Percentiles rank a stretch among this genome's conserved stretches.
phyloP scores from a whole-genome alignment of 2,797 vertebrate genomes.

The Phrynocephalus forsythii region DNA sequence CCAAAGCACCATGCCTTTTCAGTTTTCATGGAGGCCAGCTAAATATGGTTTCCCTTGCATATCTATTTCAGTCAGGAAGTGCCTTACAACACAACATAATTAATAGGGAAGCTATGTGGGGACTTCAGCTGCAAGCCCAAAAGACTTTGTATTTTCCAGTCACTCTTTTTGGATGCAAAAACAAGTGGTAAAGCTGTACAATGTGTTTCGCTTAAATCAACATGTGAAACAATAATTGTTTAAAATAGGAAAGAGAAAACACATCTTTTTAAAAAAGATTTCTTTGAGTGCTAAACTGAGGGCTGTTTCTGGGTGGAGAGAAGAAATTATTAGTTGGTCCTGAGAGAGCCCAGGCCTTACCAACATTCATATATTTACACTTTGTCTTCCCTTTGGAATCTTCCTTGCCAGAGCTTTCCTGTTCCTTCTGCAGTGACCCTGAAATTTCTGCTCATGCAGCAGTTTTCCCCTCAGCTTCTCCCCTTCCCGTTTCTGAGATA shows the following conservation, averaged over 20 bases:
- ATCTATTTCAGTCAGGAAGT: constrained; percentile 33
- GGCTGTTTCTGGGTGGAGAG: too few relatives aligned
- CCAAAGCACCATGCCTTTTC: constrained; percentile 33
- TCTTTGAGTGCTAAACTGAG: not conserved
- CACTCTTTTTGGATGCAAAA: not conserved
- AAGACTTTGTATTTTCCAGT: not conserved
- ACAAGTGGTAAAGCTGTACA: not conserved
- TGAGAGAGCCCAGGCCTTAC: too few relatives aligned
- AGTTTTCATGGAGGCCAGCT: constrained; percentile 47
- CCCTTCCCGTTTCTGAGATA: too few relatives aligned
- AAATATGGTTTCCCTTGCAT: constrained; percentile 23
- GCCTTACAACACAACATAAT: constrained; percentile 13
- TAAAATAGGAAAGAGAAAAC: not conserved
- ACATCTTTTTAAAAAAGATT: not conserved
- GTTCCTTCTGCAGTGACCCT: too few relatives aligned
- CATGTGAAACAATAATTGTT: not conserved
- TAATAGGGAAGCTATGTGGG: constrained; percentile 24
- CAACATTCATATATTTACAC: too few relatives aligned
- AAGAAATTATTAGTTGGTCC: too few relatives aligned
- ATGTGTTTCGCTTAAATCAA: too few relatives aligned
- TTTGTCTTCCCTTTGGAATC: too few relatives aligned
- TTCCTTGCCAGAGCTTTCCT: too few relatives aligned
- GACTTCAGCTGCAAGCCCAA: too few relatives aligned
- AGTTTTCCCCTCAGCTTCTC: too few relatives aligned
- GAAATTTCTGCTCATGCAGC: too few relatives aligned